Base-by-base conservation (phyloP, 2,113 vertebrate genomes). In the Ochotona curzoniae region DNA sequence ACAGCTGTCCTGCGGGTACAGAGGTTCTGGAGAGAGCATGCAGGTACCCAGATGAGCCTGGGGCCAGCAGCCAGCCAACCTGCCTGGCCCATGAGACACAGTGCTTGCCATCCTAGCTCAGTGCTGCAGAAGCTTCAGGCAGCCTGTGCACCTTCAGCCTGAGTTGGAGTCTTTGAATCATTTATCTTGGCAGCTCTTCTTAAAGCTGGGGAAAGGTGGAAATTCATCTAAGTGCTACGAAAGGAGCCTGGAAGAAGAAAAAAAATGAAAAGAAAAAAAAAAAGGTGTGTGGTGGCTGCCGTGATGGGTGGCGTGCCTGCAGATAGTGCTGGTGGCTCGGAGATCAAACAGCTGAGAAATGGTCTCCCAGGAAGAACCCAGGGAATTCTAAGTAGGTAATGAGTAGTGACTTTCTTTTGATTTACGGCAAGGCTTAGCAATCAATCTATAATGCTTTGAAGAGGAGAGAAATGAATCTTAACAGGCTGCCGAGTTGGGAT, bases 311-410 rank as follows among this genome's bases (percentile, higher is more conserved):
- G 83, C 17, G 3, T 0, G 63, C 95, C 96, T 94, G 61, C 95
- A 98, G 98, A 97, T 95, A 90, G 97, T 89, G 98, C 98, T 90
- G 89, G 96, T 98, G 98, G 98, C 98, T 98, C 91, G 8, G 91
- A 98, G 98, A 99, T 99, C 98, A 99, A 98, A 98, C 98, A 97
- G 97, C 71, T 91, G 94, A 97, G 98, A 98, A 98, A 98, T 92
- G 97, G 97, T 97, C 98, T 97, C 95, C 91, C 96, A 94, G 98
- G 88, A 95, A 97, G 97, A 98, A 96, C 97, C 80, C 35, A 64
- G 96, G 97, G 98, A 98, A 98, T 98, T 97, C 97, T 96, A 94
- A 98, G 96, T 86, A 98, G 98, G 98, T 98, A 98, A 98, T 98
- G 97, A 98, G 98, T 97, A 97, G 97, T 94, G 97, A 95, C 98